A percentile compares a stretch with the other conserved stretches of the same genome.
phyloP scores from a whole-genome alignment of 1,140 invertebrate species.

The Panagrolaimus sp. region DNA sequence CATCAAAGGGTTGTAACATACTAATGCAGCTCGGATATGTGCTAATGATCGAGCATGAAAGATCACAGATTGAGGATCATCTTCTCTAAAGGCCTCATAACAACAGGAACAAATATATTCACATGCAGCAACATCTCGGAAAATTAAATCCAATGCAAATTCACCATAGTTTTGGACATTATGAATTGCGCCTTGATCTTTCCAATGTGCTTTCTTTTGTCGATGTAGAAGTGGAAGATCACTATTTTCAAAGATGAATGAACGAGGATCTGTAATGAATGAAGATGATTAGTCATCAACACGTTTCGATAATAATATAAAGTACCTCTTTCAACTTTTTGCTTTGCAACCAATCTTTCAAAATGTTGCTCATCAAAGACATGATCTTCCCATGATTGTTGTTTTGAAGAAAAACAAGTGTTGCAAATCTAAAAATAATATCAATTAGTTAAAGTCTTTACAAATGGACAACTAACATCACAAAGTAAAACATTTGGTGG shows the following conservation, averaged over 20 bases:
- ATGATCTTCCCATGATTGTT: background rate
- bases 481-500: background rate
- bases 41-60: background rate
- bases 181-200: background rate
- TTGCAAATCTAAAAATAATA: background rate
- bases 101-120: background rate
- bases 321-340: background rate
- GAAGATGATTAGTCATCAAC: background rate
- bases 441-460: too few species aligned
- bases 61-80: background rate
- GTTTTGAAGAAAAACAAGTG: too few species aligned
- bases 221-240: background rate
- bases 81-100: background rate
- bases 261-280: background rate
- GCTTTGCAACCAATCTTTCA: conserved; percentile 1
- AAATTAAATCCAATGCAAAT: conserved; percentile 2
- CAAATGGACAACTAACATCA: background rate
- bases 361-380: conserved; percentile 6
- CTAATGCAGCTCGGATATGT: conserved; percentile 3
- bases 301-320: too few species aligned
- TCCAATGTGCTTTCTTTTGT: conserved; percentile 9
- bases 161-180: conserved; percentile 9
- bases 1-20: background rate
- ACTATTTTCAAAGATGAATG: background rate
- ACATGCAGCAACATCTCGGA: background rate